Conservation (phyloP, 2,888 invertebrate species). For the Tachina lurida region DNA sequence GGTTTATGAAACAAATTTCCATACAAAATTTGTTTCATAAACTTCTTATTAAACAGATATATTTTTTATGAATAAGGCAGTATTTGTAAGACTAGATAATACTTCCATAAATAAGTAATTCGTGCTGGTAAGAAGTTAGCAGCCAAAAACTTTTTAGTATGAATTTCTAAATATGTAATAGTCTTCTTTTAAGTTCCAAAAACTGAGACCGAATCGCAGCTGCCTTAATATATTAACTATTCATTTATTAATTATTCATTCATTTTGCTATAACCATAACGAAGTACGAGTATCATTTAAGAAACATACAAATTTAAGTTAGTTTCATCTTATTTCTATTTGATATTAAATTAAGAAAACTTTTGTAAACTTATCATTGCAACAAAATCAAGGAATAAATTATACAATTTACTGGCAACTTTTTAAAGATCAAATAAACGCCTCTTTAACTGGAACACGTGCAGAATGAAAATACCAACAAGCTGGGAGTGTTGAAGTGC, state of each 20-base stretch:
- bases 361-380: conserved; percentile 14
- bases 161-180: no score
- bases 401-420: conserved; percentile 27
- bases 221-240: no score
- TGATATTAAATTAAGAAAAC: background rate
- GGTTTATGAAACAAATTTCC: no score
- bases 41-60: no score
- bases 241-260: no score
- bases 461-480: conserved; percentile 42
- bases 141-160: background rate
- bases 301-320: conserved; percentile 21
- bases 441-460: conserved; percentile 63
- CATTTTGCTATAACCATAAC: background rate
- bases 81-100: background rate
- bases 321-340: background rate
- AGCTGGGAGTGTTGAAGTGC: conserved; percentile 51
- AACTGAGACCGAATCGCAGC: no score
- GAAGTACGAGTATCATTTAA: background rate
- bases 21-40: no score
- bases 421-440: conserved; percentile 45
- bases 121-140: background rate
- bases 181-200: no score
- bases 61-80: no score
- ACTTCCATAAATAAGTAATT: background rate
- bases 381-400: conserved; percentile 19